Evolutionary conservation across 2,888 invertebrate species (phyloP), one percentile per base, ranked within the genome.

Genomic region (Nomada fucata): DNA sequence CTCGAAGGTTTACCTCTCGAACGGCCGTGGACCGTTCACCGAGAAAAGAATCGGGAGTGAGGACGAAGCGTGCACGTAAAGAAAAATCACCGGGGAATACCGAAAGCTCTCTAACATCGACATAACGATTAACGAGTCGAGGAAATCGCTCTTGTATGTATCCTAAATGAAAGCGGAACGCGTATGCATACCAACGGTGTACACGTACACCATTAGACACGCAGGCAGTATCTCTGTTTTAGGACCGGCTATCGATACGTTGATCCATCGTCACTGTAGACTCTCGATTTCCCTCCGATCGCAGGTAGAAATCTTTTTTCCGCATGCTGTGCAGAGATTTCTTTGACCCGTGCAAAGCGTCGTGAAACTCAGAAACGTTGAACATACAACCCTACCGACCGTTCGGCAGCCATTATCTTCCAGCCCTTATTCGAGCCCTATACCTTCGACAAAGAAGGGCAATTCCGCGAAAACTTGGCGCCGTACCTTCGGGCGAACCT

Each of bases 1-100:
- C 83, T 88, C 82, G 88, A 88, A 88, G 88, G 88, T 86, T 88
- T 67, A 60, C 88, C 82, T 85, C 83, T 82, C 88, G 77, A 88
- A 76, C 77, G 88, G 88, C 88, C 88, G 86, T 88, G 88, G 86
- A 86, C 85, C 83, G 84, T 85, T 88, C 79, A 80, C 79, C 67
- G 70, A 83, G 82, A 83, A 88, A 88, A 86, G 79, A 88, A 82
- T 77, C 80, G 74, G 72, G 72, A 76, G 71, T 77, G 84, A 83
- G 81, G 83, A 79, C 80, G 76, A 77, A 67, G 69, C 59, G 61
- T 23, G 59, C 23, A 15, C 26, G n/a, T 52, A 42, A 42, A 60
- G 64, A 79, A 84, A 77, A 82, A 78, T 84, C 59, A 20, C 13
- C 53, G 2, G 59, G 53, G 72, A 57, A 77, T 47, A 76, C 59